Percentiles rank a stretch among this genome's conserved stretches.
Conservation (phyloP, 2,888 invertebrate species). For the Hemistola chrysoprasaria region DNA sequence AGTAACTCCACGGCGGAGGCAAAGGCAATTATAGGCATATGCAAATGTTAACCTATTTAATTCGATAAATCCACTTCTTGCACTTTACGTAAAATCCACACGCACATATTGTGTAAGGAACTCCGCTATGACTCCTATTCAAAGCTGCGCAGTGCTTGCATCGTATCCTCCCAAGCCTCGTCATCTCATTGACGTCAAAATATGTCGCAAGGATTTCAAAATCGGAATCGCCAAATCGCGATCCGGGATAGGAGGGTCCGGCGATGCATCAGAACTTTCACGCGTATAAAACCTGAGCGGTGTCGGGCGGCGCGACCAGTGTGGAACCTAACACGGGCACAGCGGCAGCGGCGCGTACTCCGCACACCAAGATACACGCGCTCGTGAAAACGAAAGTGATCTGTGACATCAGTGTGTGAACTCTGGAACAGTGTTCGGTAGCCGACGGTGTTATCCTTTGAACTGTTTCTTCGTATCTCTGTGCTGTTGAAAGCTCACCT, state of each 20-base stretch:
- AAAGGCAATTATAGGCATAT: no score
- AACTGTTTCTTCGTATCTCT: conserved; percentile 65
- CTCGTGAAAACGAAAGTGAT: conserved; percentile 74
- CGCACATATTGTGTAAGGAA: no score
- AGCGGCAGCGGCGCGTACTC: conserved; percentile 42
- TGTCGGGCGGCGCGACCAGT: conserved; percentile 73
- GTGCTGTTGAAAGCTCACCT: conserved; percentile 49
- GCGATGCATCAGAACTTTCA: conserved; percentile 69
- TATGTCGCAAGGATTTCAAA: conserved; percentile 71
- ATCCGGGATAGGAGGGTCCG: conserved; percentile 69
- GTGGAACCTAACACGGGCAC: conserved; percentile 50
- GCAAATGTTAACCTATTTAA: no score
- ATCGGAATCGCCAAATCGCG: conserved; percentile 52
- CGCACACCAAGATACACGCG: conserved; percentile 32
- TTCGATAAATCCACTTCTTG: no score
- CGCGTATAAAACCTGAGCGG: conserved; percentile 71
- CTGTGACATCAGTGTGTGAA: conserved; percentile 70
- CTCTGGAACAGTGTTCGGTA: conserved; percentile 76
- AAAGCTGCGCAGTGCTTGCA: no score
- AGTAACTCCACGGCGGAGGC: no score
- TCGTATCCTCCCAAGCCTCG: conserved; percentile 1
- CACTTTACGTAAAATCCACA: no score
- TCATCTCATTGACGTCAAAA: conserved; percentile 43
- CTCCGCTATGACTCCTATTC: no score
- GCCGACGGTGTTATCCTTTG: conserved; percentile 75